Base-by-base conservation (phyloP, 2,888 invertebrate species). In the Cyaniris semiargus region DNA sequence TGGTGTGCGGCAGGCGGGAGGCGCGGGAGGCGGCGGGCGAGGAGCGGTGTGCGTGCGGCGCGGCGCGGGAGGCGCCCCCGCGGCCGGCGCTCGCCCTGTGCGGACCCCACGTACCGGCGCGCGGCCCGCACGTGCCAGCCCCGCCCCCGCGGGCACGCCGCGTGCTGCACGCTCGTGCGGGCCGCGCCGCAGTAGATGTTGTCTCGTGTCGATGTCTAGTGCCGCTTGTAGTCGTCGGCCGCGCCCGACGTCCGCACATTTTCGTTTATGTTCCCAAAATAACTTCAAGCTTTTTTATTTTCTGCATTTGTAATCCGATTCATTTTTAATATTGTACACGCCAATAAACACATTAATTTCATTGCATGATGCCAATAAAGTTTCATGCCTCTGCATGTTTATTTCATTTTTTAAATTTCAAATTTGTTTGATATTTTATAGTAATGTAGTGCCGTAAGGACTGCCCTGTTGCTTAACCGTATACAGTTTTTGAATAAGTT, bases 21-120 rank as follows among this genome's bases (percentile, higher is more conserved):
- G 76, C 34, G 44, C 77, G 56, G 56, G 66, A 77, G 48, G 70
- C 53, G 71, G 80, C 78, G 81, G 81, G 81, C 80, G 81, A 86
- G 84, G 85, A 85, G 86, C 81, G 83, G 83, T 80, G 84, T 84
- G 84, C 86, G 88, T 86, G 87, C 86, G 79, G 87, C 84, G 84
- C 84, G 80, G 80, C 78, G 76, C 80, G 83, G 66, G 83, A 82
- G 88, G 79, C 81, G 80, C 79, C 81, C 79, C 82, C 76, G 70
- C 77, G 70, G 58, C 53, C 75, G 31, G 48, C 60, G 66, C 76
- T 38, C 66, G 34, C 76, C n/a, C 76, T 66, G 60, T 44, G 76
- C 76, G 76, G 44, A 27, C 48, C 76, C 27, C 70, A 76, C 76
- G 48, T 48, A 27, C 76, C 31, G 79, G 76, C 75, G 75, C 72